phyloP scores from a whole-genome alignment of 2,888 invertebrate species.

The Griposia aprilina region DNA sequence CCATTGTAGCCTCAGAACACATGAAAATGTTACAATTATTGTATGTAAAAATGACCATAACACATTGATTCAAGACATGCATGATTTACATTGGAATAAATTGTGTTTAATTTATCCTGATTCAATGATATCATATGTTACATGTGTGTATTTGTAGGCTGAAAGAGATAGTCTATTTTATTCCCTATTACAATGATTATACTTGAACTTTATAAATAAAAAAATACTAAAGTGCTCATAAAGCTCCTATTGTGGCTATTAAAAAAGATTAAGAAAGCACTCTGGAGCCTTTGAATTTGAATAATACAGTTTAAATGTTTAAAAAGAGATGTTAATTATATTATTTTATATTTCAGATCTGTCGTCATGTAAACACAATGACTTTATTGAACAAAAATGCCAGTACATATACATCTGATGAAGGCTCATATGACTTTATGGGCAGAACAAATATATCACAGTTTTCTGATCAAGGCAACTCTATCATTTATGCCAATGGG shows the following conservation, averaged over 20 bases:
- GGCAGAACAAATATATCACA: slow-evolving; percentile 74
- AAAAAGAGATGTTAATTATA: background rate
- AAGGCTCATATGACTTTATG: slow-evolving; percentile 76
- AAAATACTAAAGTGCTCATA: background rate
- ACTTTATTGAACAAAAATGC: slow-evolving; percentile 42
- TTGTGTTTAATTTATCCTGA: too few species aligned
- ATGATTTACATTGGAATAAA: background rate
- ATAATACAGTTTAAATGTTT: background rate
- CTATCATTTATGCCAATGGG: slow-evolving; percentile 78
- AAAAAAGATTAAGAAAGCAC: background rate
- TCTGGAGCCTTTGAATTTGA: background rate
- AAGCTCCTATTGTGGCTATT: background rate
- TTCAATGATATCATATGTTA: background rate
- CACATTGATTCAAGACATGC: background rate
- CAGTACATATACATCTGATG: slow-evolving; percentile 67
- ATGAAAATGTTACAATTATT: slow-evolving; percentile 1
- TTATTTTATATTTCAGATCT: slow-evolving; percentile 75
- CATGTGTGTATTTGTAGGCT: background rate
- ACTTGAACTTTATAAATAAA: background rate
- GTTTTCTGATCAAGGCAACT: slow-evolving; percentile 78
- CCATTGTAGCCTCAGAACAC: background rate
- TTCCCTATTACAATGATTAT: background rate
- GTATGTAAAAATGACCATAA: background rate
- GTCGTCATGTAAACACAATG: slow-evolving; percentile 75
- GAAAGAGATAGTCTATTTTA: background rate